These are phyloP conservation scores for Sanderia malayensis DNA, from an alignment of 30 jellyfish, hydroid and myxozoan species.

Conservation along the genomic window DNA sequence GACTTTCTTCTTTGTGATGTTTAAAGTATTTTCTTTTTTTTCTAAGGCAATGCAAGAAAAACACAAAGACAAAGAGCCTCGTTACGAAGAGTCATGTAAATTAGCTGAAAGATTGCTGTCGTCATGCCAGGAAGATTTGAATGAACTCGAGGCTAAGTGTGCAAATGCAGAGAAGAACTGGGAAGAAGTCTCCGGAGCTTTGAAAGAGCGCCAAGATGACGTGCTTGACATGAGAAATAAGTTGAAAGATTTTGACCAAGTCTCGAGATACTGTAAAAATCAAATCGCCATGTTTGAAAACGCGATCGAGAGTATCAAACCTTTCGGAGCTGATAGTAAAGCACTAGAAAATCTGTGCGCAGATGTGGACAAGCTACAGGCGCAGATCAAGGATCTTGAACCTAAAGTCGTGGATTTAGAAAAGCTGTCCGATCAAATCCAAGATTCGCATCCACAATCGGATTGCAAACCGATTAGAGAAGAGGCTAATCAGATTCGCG, in stretches of 20 bases:
- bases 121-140: conserved; percentile 64
- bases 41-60: conserved; percentile 66
- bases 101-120: conserved; percentile 32
- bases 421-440: conserved; percentile 41
- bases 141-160: conserved; percentile 32
- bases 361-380: conserved; percentile 43
- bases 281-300: conserved; percentile 62
- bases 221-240: conserved; percentile 62
- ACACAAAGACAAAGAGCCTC: conserved; percentile 36
- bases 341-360: conserved; percentile 27
- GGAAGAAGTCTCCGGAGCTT: conserved; percentile 52
- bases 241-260: conserved; percentile 52
- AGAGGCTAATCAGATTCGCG: conserved; percentile 75
- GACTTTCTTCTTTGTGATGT: too few species aligned
- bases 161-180: conserved; percentile 50
- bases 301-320: conserved; percentile 29
- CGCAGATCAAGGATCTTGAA: conserved; percentile 66
- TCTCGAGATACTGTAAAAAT: conserved; percentile 54
- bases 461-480: conserved; percentile 70
- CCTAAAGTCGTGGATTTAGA: conserved; percentile 52
- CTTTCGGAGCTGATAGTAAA: conserved; percentile 57
- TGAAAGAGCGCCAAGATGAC: conserved; percentile 65
- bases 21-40: neutral
- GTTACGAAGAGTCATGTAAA: conserved; percentile 33
- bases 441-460: conserved; percentile 56